A percentile compares a stretch with the other conserved stretches of the same genome.
phyloP scores from a whole-genome alignment of 2,888 invertebrate genomes.

The Xestobium rufovillosum region DNA sequence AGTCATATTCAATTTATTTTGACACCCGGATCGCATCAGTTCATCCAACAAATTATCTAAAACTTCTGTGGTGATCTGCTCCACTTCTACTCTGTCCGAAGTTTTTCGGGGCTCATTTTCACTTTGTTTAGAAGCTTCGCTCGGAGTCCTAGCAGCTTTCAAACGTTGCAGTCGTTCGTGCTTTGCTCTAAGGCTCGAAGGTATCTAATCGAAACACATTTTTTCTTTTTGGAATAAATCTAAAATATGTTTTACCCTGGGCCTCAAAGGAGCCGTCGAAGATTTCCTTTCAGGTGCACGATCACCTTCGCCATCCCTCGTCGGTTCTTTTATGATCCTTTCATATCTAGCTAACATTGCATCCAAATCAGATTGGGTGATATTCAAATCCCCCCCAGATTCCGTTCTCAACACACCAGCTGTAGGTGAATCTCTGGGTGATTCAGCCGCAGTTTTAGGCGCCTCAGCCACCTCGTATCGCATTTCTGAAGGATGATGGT shows the following conservation, averaged over 20 bases:
- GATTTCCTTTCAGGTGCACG: no score
- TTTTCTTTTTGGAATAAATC: not conserved
- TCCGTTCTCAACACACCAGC: no score
- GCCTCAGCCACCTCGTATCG: no score
- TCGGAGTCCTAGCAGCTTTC: not conserved
- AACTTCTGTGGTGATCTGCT: conserved; percentile 29
- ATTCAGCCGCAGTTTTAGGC: no score
- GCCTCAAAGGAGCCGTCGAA: no score
- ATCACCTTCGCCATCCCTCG: no score
- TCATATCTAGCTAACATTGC: not conserved
- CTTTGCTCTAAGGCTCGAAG: not conserved
- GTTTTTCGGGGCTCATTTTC: conserved; percentile 1
- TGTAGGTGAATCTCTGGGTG: no score
- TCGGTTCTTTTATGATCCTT: no score
- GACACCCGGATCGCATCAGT: no score
- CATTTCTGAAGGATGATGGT: no score
- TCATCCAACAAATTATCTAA: conserved; percentile 28
- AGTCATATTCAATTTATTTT: no score
- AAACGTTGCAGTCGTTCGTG: no score
- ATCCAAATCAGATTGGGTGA: not conserved
- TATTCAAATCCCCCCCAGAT: conserved; percentile 1
- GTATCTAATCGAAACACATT: not conserved
- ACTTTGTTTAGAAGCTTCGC: not conserved
- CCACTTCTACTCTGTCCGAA: conserved; percentile 24
- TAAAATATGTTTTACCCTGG: not conserved